phyloP scores from a whole-genome alignment of 1,140 invertebrate genomes.

The Pseudomyrmex gracilis region DNA sequence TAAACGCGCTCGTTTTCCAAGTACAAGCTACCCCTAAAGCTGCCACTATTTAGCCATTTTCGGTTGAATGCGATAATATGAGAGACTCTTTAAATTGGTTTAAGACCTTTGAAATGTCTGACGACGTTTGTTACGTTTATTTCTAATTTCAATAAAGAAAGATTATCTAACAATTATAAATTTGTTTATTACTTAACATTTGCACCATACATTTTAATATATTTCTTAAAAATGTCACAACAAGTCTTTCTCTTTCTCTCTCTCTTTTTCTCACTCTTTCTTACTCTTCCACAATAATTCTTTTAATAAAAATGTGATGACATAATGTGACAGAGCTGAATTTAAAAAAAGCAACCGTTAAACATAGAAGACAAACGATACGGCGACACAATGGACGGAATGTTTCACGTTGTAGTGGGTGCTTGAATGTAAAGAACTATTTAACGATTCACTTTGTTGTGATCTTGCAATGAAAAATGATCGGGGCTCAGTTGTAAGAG shows the following conservation, averaged over 20 bases:
- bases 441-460: slow-evolving; percentile 20
- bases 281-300: background rate
- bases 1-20: slow-evolving; percentile 71
- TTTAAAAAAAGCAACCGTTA: slow-evolving; percentile 22
- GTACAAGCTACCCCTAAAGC: slow-evolving; percentile 56
- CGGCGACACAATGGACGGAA: background rate
- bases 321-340: background rate
- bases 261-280: too few relatives aligned
- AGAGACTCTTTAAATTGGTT: slow-evolving; percentile 21
- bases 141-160: background rate
- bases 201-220: too few relatives aligned
- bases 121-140: background rate
- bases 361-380: slow-evolving; percentile 6
- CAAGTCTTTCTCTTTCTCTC: too few relatives aligned
- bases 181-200: background rate
- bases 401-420: background rate
- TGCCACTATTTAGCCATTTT: slow-evolving; percentile 52
- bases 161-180: background rate
- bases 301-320: background rate
- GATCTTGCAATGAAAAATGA: slow-evolving; percentile 32
- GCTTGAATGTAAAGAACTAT: slow-evolving; percentile 15
- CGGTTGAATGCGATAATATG: slow-evolving; percentile 30
- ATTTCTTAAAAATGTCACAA: background rate
- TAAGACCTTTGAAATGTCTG: background rate
- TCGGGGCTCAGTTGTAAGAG: slow-evolving; percentile 4